Conservation (phyloP, 1,140 invertebrate genomes). For the Varroa destructor region DNA sequence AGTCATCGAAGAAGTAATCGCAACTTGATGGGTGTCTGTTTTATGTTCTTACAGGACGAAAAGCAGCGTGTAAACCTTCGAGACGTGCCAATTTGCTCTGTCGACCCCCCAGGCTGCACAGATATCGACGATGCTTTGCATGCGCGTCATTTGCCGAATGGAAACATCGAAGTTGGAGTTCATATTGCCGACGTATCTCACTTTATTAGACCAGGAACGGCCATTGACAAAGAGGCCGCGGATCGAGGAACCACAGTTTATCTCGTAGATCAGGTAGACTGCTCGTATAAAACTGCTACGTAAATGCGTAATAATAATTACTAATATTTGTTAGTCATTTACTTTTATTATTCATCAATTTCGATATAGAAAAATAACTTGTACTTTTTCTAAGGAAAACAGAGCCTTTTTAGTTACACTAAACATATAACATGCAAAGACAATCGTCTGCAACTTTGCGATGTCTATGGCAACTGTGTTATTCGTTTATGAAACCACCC, state of each 20-base stretch:
- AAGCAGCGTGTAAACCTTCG: slow-evolving; percentile 65
- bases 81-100: slow-evolving; percentile 75
- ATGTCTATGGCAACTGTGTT: too few relatives aligned
- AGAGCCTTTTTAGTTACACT: too few relatives aligned
- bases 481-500: too few relatives aligned
- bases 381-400: too few relatives aligned
- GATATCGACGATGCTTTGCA: slow-evolving; percentile 98
- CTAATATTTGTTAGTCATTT: neutral
- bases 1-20: neutral
- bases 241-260: slow-evolving; percentile 74
- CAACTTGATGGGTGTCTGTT: neutral
- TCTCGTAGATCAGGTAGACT: slow-evolving; percentile 67
- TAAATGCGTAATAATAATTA: too few relatives aligned
- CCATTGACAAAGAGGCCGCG: slow-evolving; percentile 73
- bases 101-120: slow-evolving; percentile 96
- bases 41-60: slow-evolving; percentile 52
- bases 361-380: too few relatives aligned
- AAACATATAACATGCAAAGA: too few relatives aligned
- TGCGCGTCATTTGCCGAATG: slow-evolving; percentile 58
- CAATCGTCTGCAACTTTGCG: too few relatives aligned
- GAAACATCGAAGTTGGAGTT: slow-evolving; percentile 72
- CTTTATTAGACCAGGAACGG: slow-evolving; percentile 74
- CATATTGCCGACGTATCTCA: slow-evolving; percentile 86
- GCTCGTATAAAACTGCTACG: neutral
- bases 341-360: neutral